A percentile compares a stretch with the other conserved stretches of the same genome.
These are phyloP conservation scores for Formica selysi DNA, from an alignment of 1,140 invertebrate genomes.

Conservation along the genomic window DNA sequence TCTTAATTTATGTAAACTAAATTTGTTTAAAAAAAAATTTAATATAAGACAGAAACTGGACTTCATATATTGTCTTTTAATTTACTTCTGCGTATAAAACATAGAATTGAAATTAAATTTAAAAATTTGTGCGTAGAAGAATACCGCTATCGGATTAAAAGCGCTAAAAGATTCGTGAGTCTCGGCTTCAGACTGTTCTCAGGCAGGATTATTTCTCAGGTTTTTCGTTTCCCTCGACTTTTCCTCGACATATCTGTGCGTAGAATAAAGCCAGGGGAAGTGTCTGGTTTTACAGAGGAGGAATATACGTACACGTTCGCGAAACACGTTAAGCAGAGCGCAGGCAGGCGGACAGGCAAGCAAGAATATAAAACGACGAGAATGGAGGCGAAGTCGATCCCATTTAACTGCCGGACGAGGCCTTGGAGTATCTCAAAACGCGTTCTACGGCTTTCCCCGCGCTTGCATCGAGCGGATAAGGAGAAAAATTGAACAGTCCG, in stretches of 20 bases:
- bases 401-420: slow-evolving; percentile 61
- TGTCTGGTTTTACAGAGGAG: slow-evolving; percentile 28
- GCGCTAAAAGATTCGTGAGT: neutral
- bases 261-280: slow-evolving; percentile 2
- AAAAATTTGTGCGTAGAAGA: neutral
- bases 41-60: neutral
- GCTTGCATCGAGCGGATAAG: slow-evolving; percentile 49
- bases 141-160: neutral
- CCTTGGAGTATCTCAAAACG: slow-evolving; percentile 61
- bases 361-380: slow-evolving; percentile 56
- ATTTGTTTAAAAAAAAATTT: neutral
- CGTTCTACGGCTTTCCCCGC: slow-evolving; percentile 58
- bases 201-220: slow-evolving; percentile 32
- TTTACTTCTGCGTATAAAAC: neutral
- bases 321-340: slow-evolving; percentile 12
- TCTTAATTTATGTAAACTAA: neutral
- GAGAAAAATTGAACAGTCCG: slow-evolving; percentile 36
- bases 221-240: slow-evolving; percentile 35
- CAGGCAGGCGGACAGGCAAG: slow-evolving; percentile 13
- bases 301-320: slow-evolving; percentile 28
- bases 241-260: neutral
- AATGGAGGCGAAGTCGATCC: slow-evolving; percentile 58
- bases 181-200: slow-evolving; percentile 27
- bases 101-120: slow-evolving; percentile 1
- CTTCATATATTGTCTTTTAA: neutral